Percentiles rank a stretch among this genome's conserved stretches.
These are phyloP conservation scores for Anguilla pacifica DNA, from an alignment of 2,797 vertebrate genomes.

Conservation along the genomic window DNA sequence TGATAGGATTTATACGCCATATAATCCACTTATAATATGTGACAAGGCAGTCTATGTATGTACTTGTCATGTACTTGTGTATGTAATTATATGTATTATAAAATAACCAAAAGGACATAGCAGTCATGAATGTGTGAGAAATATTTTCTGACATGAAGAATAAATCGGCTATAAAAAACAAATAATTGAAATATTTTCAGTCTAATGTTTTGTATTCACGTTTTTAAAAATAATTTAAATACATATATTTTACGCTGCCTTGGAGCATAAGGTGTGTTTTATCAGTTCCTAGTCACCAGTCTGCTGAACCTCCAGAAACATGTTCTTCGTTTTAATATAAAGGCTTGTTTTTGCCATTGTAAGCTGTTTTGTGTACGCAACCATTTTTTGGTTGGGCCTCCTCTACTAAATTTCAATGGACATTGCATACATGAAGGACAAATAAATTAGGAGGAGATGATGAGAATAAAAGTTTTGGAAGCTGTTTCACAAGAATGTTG, in stretches of 20 bases:
- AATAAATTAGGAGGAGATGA: not conserved
- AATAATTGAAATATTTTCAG: not conserved
- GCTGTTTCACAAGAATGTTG: slow-evolving; percentile 5
- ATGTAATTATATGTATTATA: not conserved
- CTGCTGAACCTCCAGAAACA: not conserved
- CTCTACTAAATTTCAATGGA: not conserved
- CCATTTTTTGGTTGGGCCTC: not conserved
- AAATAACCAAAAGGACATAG: not conserved
- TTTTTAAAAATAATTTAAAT: not conserved
- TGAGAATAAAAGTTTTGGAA: slow-evolving; percentile 6
- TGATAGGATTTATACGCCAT: not conserved
- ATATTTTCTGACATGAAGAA: not conserved
- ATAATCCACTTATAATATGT: not conserved
- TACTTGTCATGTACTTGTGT: too few species aligned
- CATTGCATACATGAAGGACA: not conserved
- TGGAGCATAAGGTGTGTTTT: not conserved
- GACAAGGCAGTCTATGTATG: not conserved
- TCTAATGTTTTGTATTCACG: not conserved
- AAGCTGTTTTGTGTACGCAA: not conserved
- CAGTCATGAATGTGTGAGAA: not conserved
- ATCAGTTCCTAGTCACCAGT: not conserved
- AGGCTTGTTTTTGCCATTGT: not conserved
- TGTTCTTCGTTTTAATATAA: not conserved
- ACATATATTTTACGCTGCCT: not conserved
- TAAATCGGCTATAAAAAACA: not conserved